phyloP scores from a whole-genome alignment of 2,888 invertebrate genomes.

The Chrysotoxum bicinctum region DNA sequence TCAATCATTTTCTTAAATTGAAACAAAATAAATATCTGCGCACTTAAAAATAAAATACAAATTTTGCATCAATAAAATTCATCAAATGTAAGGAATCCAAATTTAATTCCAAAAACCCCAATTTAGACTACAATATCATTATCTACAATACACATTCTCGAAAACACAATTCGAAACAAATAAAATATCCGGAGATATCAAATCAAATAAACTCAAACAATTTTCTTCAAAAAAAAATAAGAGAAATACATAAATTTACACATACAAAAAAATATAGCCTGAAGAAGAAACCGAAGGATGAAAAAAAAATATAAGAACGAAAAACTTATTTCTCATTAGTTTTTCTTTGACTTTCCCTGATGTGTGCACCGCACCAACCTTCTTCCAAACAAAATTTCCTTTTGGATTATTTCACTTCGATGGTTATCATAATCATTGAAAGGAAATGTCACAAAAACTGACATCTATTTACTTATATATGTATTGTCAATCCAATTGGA shows the following conservation, averaged over 20 bases:
- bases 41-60: not conserved
- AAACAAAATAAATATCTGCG: not conserved
- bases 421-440: slow-evolving; percentile 38
- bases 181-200: slow-evolving; percentile 60
- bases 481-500: slow-evolving; percentile 36
- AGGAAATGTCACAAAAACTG: slow-evolving; percentile 49
- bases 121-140: slow-evolving; percentile 12
- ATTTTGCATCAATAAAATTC: not conserved
- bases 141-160: not conserved
- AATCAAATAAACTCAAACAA: slow-evolving; percentile 57
- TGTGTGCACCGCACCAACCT: not conserved
- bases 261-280: slow-evolving; percentile 17
- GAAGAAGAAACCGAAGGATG: not conserved
- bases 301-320: not conserved
- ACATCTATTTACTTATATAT: slow-evolving; percentile 35
- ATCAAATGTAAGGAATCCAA: not conserved
- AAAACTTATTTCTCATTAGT: slow-evolving; percentile 31
- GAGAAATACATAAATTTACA: slow-evolving; percentile 2
- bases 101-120: not conserved
- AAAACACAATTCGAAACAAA: slow-evolving; percentile 49
- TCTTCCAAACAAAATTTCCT: slow-evolving; percentile 8
- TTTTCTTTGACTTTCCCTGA: slow-evolving; percentile 44
- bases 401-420: slow-evolving; percentile 40
- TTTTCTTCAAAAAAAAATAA: slow-evolving; percentile 21
- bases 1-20: not conserved